phyloP scores from a whole-genome alignment of 2,888 invertebrate species.

The Meganola albula region DNA sequence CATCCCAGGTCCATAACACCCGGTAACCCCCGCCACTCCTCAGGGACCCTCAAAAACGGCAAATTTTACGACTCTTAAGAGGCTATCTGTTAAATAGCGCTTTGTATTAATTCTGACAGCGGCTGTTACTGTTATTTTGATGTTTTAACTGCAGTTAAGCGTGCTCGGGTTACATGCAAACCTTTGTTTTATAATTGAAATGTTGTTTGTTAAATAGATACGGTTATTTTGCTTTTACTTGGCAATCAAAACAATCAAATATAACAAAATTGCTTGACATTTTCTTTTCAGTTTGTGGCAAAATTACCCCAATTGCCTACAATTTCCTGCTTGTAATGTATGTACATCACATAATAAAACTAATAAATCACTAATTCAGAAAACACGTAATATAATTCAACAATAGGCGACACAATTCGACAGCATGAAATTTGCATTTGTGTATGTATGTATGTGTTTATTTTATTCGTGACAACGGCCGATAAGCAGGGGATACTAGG shows the following conservation, averaged over 20 bases:
- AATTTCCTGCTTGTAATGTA: too few relatives aligned
- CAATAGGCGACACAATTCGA: conserved; percentile 31
- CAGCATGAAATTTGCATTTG: conserved; percentile 50
- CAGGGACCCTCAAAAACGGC: conserved; percentile 46
- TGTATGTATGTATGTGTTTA: conserved; percentile 45
- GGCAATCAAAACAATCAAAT: too few relatives aligned
- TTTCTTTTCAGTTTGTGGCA: too few relatives aligned
- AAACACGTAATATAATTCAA: conserved; percentile 22
- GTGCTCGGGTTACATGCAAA: conserved; percentile 25
- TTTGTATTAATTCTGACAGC: conserved; percentile 67
- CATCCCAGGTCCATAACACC: conserved; percentile 44
- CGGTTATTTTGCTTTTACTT: too few relatives aligned
- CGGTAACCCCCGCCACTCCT: too few relatives aligned
- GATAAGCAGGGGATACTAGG: conserved; percentile 35
- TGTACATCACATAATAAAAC: conserved; percentile 19
- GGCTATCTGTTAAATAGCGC: conserved; percentile 55
- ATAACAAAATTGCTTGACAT: too few relatives aligned
- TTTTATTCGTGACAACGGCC: conserved; percentile 43
- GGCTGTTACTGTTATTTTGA: conserved; percentile 54
- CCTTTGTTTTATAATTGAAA: conserved; percentile 16
- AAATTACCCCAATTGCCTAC: too few relatives aligned
- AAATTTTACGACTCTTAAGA: conserved; percentile 55
- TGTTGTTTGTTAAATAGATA: too few relatives aligned
- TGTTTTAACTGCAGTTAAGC: conserved; percentile 42
- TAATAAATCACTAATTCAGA: conserved; percentile 26